Base-by-base conservation (phyloP, 1,140 invertebrate genomes). In the Sitobion miscanthi region DNA sequence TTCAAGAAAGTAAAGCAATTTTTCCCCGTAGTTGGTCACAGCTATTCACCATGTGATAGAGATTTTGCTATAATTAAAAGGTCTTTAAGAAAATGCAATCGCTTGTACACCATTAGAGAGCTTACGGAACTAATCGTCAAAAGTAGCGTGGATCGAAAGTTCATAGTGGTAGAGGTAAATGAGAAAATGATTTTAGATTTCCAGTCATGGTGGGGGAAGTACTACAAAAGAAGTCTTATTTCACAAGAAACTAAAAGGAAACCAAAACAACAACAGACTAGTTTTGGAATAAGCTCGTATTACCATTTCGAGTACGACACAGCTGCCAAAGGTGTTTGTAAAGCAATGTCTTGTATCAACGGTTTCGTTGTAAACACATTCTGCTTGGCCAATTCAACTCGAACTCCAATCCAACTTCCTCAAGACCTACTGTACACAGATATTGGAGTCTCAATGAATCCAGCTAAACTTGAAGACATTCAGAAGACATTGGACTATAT, bases 201-300 rank as follows among this genome's bases (percentile, higher is more conserved):
- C 47, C 35, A 35, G 35, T 35, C 35, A 30, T 89, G 47, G 47
- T 89, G 88, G 88, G 30, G 45, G 8, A 89, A 52, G 52, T 89
- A 89, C 52, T 89, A 89, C 45, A 52, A 54, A 52, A 49, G 6
- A 54, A 89, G 52, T 52, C 21, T 47, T 89, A 54, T 89, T 52
- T 89, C 88, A 89, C 45, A 47, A 54, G 88, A 89, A 30, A 89
- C 45, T 89, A 89, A 89, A 89, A 49, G 25, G 25, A 89, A 47
- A 47, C 52, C 88, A n/a, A 89, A 54, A 89, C 88, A 52, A 21
- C 21, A 89, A 49, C 45, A 35, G 88, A 89, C 42, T 52, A 89
- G 52, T 54, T 89, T 89, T 89, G 88, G 45, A n/a, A 89, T 89
- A 52, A n/a, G 52, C 25, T 52, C n/a, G n/a, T 89, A 89, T 54